phyloP scores from a whole-genome alignment of 2,113 vertebrate genomes.

The Sigmodon hispidus region DNA sequence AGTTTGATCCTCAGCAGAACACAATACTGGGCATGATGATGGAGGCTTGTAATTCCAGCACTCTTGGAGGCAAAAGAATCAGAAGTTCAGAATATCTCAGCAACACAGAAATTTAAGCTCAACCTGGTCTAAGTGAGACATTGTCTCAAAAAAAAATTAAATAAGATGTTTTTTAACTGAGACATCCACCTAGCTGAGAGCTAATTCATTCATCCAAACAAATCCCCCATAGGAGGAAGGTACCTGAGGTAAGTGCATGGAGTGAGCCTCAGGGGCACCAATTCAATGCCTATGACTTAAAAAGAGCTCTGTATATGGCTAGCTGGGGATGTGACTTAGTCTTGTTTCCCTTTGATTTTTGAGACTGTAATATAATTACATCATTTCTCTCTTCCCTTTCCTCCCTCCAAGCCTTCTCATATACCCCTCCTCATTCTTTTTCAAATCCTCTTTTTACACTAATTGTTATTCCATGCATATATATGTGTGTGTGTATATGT shows the following conservation, averaged over 20 bases:
- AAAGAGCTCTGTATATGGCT: neutral
- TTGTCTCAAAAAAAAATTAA: neutral
- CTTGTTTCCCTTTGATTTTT: neutral
- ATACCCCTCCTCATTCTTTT: neutral
- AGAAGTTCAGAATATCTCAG: neutral
- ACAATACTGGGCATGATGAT: no score
- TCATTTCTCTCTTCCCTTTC: neutral
- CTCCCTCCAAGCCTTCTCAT: neutral
- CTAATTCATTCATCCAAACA: slow-evolving; percentile 30
- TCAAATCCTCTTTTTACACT: neutral
- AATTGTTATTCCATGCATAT: neutral
- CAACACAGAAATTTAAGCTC: neutral
- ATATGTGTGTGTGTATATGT: no score
- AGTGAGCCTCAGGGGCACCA: neutral
- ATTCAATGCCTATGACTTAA: neutral
- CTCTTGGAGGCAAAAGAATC: neutral
- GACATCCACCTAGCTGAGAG: neutral
- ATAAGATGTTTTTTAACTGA: neutral
- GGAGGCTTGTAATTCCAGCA: neutral
- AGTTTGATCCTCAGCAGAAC: neutral
- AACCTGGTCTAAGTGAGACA: neutral
- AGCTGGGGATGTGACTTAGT: neutral
- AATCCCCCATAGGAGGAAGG: neutral
- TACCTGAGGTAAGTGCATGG: neutral
- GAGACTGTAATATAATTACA: neutral